Base-by-base conservation (phyloP, 2,888 invertebrate species). In the Eremobia ochroleuca region DNA sequence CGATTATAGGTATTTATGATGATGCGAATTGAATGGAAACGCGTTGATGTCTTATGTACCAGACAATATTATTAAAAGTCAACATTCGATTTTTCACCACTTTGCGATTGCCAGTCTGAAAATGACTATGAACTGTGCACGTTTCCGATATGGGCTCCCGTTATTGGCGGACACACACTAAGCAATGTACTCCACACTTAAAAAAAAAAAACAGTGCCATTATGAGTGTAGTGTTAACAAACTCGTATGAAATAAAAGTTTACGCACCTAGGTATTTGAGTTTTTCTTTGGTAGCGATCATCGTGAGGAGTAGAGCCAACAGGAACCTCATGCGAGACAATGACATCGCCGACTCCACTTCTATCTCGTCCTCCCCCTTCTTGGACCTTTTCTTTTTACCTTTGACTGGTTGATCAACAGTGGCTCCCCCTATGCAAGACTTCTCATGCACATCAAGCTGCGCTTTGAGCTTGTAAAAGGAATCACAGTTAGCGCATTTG, bases 261-360 rank as follows among this genome's bases (percentile, higher is more conserved):
- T 98, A 98, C 94, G 97, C 98, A 89, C 99, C 98, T 91, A 99
- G 95, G 90, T 98, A 98, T 82, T 98, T 97, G 66, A 99, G 97
- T 90, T 98, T 97, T 87, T 98, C 98, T 85, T 98, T 98, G n/a
- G 98, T 97, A 31, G 98, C 98, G 85, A 99, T 98, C 94, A 98
- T 98, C 89, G 98, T 98, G 73, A 99, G 94, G 62, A 99, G 97
- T 64, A 98, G 98, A 3, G 98, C 99, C 85, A 99, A 96, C 59
- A 98, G 97, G 85, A 98, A 97, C 77, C 99, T 97, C 97, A 99
- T 98, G 87, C 97, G 97, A 73, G 98, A 98, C 52, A 98, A 95
- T 1, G 97, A 97, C 97, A 98, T 98, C 11, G 95, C 95, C 1
- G 97, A 96, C 78, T 94, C 94, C 62, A 93, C 96, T 76, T 95